A percentile compares a stretch with the other conserved stretches of the same genome.
These are phyloP conservation scores for Agapornis roseicollis DNA, from an alignment of 2,113 vertebrate species.

Conservation along the genomic window DNA sequence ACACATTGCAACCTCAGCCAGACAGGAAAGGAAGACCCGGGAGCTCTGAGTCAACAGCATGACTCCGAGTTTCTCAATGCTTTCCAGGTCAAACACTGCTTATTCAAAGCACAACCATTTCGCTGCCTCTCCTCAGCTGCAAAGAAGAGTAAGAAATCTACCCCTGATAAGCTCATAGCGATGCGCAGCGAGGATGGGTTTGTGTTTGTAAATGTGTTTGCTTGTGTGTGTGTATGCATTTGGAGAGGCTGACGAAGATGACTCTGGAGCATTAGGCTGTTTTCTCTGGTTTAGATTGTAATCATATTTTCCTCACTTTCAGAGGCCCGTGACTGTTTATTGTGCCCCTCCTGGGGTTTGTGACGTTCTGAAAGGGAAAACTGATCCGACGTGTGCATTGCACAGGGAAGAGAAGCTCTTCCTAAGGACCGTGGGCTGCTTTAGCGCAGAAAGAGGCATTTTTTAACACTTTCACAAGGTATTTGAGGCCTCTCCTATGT, in stretches of 20 bases:
- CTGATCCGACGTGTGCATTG: background rate
- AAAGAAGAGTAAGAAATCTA: background rate
- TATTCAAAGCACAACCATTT: background rate
- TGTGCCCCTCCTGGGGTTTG: background rate
- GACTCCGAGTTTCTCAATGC: background rate
- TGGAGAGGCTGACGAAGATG: conserved; percentile 10
- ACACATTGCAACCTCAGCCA: background rate
- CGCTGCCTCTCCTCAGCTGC: background rate
- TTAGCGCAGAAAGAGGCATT: background rate
- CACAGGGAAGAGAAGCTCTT: background rate
- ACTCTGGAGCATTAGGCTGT: background rate
- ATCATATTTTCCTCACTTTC: background rate
- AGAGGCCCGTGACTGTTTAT: background rate
- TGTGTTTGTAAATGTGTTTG: background rate
- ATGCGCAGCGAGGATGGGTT: background rate
- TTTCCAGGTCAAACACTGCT: background rate
- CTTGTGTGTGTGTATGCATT: background rate
- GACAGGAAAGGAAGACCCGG: background rate
- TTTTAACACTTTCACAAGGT: background rate
- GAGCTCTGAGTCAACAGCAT: background rate
- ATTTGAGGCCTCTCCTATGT: background rate
- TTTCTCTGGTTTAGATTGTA: conserved; percentile 5
- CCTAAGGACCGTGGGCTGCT: background rate
- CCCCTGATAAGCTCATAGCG: background rate
- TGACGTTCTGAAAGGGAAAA: background rate